Evolutionary conservation across 2,113 vertebrate species (phyloP).

Genomic region (Orientallactaga bullata): DNA sequence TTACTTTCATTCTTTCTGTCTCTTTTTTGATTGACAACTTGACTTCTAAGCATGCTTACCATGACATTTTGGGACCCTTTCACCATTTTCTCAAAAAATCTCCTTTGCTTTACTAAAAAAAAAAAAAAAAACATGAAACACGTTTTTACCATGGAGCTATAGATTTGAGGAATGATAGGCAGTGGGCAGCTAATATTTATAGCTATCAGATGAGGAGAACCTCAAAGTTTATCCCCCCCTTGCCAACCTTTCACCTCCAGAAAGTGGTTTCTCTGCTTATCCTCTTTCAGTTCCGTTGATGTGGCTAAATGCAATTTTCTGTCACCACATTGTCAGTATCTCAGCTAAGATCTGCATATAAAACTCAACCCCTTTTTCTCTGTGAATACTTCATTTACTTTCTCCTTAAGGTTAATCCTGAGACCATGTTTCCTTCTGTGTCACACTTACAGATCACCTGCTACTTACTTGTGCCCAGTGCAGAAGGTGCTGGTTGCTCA

Average conservation of each 20-base stretch:
- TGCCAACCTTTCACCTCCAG: accelerated
- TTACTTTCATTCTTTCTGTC: too few species aligned
- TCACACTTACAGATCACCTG: neutral
- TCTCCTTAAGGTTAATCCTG: neutral
- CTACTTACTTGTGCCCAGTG: neutral
- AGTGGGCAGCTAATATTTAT: neutral
- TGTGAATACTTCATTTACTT: neutral
- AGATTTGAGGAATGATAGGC: neutral
- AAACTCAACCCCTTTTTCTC: neutral
- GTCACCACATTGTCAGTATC: neutral
- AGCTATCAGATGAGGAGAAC: too few species aligned
- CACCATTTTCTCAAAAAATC: too few species aligned
- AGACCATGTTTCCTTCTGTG: neutral
- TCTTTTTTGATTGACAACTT: too few species aligned
- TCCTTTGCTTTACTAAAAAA: too few species aligned
- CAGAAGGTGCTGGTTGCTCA: neutral
- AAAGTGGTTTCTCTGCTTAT: neutral
- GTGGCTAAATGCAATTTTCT: neutral
- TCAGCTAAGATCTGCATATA: neutral
- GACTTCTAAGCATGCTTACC: too few species aligned
- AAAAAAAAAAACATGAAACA: too few species aligned
- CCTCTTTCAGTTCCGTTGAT: neutral
- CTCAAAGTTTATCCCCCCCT: too few species aligned
- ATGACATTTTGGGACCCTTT: too few species aligned
- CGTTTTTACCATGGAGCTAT: neutral